Evolutionary conservation across 2,888 invertebrate species (phyloP), one percentile per base, ranked within the genome.

Genomic region (Drosophila recens): DNA sequence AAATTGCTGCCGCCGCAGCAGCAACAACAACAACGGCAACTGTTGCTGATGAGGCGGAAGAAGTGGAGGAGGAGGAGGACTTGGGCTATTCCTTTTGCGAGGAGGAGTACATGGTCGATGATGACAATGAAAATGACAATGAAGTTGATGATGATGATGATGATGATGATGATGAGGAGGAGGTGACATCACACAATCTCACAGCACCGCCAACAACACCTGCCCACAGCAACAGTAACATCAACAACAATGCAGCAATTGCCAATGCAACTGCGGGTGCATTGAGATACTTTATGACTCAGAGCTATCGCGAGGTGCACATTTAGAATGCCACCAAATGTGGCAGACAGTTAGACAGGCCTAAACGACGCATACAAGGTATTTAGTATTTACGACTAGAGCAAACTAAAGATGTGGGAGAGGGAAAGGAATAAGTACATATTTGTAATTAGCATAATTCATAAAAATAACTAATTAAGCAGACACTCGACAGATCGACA

Each of bases 41-140:
- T 49, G 56, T n/a, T 34, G 58, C 53, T 53, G 52, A n/a, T 57
- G 66, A 69, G 63, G 52, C 51, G 34, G 10, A 67, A 81, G 23
- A 85, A 89, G 33, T 90, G 8, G 91, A 91, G 8, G 91, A 91
- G 70, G 91, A 91, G 30, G 30, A 30, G 70, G 91, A 91, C 57
- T 75, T 90, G 23, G 88, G 91, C 36, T 89, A 91, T 65, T 90
- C 91, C 11, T 91, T 82, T 38, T 90, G 89, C 67, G 91, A 91
- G 67, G 91, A 91, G 56, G 87, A 89, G 52, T 78, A 66, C 13
- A 56, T 74, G 67, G 72, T 71, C 11, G 79, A 87, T 51, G 77
- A 66, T 30, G 57, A 49, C 6, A 49, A 59, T 17, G 66, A 54
- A 36, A 58, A 64, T 20, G 38, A 51, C 30, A 42, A 72, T 57